Base-by-base conservation (phyloP, 2,888 invertebrate genomes). In the Amphiduros pacificus region DNA sequence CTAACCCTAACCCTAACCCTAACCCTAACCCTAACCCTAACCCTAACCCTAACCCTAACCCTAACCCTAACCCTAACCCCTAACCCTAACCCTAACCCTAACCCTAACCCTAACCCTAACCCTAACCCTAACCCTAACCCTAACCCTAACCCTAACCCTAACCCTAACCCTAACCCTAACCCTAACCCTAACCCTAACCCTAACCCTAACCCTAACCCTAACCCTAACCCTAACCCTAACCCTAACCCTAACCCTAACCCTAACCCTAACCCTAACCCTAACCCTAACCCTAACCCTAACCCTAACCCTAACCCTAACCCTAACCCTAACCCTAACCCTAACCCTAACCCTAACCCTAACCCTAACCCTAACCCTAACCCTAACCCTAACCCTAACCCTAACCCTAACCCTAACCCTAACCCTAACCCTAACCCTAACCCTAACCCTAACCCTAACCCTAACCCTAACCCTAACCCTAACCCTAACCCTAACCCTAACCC, bases 401-500 rank as follows among this genome's bases (percentile, higher is more conserved):
- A 50, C 63, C 54, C 56, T 55, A 62, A 56, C 63, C 63, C 56
- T 56, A 61, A 61, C 55, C 63, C 57, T 48, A 56, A 51, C 55
- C 60, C 57, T 36, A 59, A 61, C 55, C 61, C 55, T 62, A 58
- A 61, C 51, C 57, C 62, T 62, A 62, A 58, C 62, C 63, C 63
- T 60, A 48, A 61, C 64, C 64, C 61, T 64, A 64, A 64, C 64
- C 64, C 58, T 61, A 63, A 55, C 59, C 60, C 56, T 41, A 60
- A 50, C 60, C 63, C 56, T 44, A 55, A 55, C 55, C 60, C 60
- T 55, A 54, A 53, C 53, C 61, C 61, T 61, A 58, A 61, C 57
- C 55, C 64, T 58, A 64, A 61, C 55, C 64, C 62, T 62, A 62
- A 55, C 63, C 62, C 64, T 58, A 62, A 62, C 57, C 61, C 64